Evolutionary conservation across 2,888 invertebrate species (phyloP), one percentile per base, ranked within the genome.

Genomic region (Baccha elongata): DNA sequence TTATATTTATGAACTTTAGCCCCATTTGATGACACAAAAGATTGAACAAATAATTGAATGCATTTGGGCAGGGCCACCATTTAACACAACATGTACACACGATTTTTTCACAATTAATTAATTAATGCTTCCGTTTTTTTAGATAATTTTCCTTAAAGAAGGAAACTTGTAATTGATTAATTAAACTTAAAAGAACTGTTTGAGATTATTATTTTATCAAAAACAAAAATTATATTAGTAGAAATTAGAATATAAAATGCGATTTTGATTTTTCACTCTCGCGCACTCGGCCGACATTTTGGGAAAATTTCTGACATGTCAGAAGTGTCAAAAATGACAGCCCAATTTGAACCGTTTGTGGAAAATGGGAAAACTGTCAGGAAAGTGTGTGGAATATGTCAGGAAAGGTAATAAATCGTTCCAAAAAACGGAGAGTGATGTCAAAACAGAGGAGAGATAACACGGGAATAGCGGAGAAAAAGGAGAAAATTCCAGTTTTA

Each of bases 21-120:
- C 53, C 58, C 67, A 83, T 81, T 64, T 48, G 6, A 58, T 42
- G 50, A 60, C 46, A 68, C 52, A 72, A 72, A 58, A 50, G 50
- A 69, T 46, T 42, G 19, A 48, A 32, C 17, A 19, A 37, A 42
- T 19, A 23, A n/a, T 65, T 19, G 40, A 46, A 81, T 26, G 40
- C 58, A 60, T 81, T 81, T 81, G 81, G 81, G 81, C 75, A 42
- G 75, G 71, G 81, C 76, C 69, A 62, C 60, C 46, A 71, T 40
- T 62, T 42, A 50, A 58, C 74, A 69, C 62, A 37, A 44, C 15
- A 1, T 42, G 62, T 46, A 71, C 64, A 35, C 29, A 71, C 64
- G 15, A 8, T 21, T 52, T 48, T 44, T 52, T 58, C 19, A 35
- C 21, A 19, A 40, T 60, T n/a, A n/a, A n/a, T n/a, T n/a, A n/a